Conservation (phyloP, 2,113 vertebrate genomes). For the Sebastes schlegelii region DNA sequence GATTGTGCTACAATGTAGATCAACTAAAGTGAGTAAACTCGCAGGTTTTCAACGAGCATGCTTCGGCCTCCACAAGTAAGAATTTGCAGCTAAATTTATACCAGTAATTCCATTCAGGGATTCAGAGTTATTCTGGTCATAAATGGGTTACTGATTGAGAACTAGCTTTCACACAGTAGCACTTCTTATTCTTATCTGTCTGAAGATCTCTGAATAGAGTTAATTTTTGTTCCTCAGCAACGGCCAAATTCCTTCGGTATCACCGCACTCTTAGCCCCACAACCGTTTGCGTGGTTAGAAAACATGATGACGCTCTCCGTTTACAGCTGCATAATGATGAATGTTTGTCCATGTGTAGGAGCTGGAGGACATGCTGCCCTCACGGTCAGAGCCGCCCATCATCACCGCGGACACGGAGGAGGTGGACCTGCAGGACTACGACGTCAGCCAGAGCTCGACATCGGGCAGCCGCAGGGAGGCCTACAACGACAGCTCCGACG, state of each 20-base stretch:
- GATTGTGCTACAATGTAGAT: background rate
- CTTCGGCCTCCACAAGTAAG: background rate
- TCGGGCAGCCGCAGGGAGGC: constrained; percentile 94
- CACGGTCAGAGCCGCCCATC: constrained; percentile 91
- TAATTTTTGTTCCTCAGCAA: background rate
- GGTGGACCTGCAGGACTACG: constrained; percentile 97
- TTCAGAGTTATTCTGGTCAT: background rate
- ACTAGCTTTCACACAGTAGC: background rate
- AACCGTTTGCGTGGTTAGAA: background rate
- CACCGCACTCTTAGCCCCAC: background rate
- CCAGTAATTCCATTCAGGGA: background rate
- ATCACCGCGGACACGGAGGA: constrained; percentile 94
- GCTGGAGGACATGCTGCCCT: constrained; percentile 97
- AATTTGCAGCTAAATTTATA: background rate
- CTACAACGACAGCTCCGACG: constrained; percentile 97
- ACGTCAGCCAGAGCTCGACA: constrained; percentile 90
- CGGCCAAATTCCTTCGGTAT: too few species aligned
- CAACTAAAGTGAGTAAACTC: background rate
- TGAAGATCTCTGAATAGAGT: background rate
- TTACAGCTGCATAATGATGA: background rate
- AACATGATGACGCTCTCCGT: background rate
- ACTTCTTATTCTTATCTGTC: background rate
- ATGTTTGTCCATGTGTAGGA: constrained; percentile 82
- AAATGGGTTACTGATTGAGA: background rate
- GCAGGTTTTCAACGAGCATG: background rate